Conservation (phyloP, 92 coral and sea anemone species). For the Metridium senile region DNA sequence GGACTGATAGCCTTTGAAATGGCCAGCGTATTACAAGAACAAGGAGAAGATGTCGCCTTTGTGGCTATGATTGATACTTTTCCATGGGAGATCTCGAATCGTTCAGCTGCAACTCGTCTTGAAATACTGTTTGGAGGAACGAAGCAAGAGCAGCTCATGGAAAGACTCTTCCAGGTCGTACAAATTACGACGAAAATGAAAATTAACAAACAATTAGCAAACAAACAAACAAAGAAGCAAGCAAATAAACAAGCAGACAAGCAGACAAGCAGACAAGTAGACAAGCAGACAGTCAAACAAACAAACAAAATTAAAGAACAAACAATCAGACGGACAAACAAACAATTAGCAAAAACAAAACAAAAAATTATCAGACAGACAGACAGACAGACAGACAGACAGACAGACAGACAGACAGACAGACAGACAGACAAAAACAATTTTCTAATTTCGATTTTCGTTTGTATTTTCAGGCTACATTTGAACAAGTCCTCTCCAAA, state of each 20-base stretch:
- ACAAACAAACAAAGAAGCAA: no score
- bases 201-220: not conserved
- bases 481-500: conserved; percentile 36
- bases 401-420: not conserved
- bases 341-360: not conserved
- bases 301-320: no score
- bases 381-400: not conserved
- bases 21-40: conserved; percentile 65
- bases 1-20: conserved; percentile 75
- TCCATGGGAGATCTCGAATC: conserved; percentile 70
- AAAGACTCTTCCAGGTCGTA: conserved; percentile 62
- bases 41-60: conserved; percentile 63
- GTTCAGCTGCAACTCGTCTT: conserved; percentile 58
- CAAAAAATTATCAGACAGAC: no score
- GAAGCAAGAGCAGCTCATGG: conserved; percentile 50
- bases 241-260: no score
- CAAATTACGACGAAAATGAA: no score
- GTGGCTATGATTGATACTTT: conserved; percentile 82
- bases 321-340: not conserved
- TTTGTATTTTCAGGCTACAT: no score
- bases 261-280: no score
- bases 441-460: no score
- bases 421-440: not conserved
- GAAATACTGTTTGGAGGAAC: conserved; percentile 50
- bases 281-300: no score